These are phyloP conservation scores for Grammatotria lemairii DNA, from an alignment of 2,113 vertebrate species.

Conservation along the genomic window DNA sequence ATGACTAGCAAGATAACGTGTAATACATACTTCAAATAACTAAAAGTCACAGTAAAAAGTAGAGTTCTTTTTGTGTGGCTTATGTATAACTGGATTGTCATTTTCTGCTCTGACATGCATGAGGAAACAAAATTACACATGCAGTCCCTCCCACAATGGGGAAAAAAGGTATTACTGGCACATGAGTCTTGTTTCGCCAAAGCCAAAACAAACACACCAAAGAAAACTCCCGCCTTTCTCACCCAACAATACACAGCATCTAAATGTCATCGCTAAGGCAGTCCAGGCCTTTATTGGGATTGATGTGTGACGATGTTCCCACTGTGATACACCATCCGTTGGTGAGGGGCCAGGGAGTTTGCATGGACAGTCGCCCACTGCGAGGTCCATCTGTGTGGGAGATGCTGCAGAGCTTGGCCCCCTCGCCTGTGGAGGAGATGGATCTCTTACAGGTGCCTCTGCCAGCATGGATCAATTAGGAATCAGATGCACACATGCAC, in stretches of 20 bases:
- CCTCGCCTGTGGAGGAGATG: slow-evolving; percentile 48
- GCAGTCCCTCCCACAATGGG: neutral
- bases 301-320: slow-evolving; percentile 40
- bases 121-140: neutral
- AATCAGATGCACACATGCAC: neutral
- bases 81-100: neutral
- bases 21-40: neutral
- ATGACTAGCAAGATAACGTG: neutral
- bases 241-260: neutral
- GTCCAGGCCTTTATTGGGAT: slow-evolving; percentile 36
- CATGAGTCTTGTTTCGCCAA: neutral
- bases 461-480: slow-evolving; percentile 57
- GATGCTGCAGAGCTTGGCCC: slow-evolving; percentile 16
- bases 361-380: slow-evolving; percentile 27
- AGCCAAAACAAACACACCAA: slow-evolving; percentile 15
- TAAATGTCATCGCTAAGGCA: slow-evolving; percentile 36
- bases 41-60: neutral
- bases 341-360: slow-evolving; percentile 24
- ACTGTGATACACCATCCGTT: slow-evolving; percentile 43
- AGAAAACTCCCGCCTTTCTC: neutral
- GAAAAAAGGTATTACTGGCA: neutral
- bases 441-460: slow-evolving; percentile 46
- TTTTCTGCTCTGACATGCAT: neutral
- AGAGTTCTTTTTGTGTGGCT: neutral
- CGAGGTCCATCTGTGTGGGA: slow-evolving; percentile 61